Conservation (phyloP, 1,140 invertebrate species). For the Pinna nobilis region DNA sequence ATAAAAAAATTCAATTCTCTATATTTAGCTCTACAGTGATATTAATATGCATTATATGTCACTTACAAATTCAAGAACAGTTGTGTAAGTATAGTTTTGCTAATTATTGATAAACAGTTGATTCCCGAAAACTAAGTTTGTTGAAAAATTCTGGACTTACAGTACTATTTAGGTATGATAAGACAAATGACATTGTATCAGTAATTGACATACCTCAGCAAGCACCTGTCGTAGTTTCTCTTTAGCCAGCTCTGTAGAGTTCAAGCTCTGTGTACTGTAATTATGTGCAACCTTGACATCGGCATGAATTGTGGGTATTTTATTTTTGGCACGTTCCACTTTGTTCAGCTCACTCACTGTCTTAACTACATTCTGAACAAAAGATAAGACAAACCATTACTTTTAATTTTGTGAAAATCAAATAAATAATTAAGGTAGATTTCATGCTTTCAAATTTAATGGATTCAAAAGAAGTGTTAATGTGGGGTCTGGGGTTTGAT, state of each 20-base stretch:
- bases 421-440: neutral
- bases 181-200: neutral
- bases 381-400: neutral
- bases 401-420: neutral
- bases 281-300: conserved; percentile 66
- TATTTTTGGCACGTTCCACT: conserved; percentile 48
- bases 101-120: no score
- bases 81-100: no score
- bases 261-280: conserved; percentile 71
- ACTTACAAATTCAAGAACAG: no score
- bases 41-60: no score
- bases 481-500: no score
- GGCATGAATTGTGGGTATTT: conserved; percentile 49
- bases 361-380: conserved; percentile 53
- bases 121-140: no score
- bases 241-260: conserved; percentile 71
- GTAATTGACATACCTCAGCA: conserved; percentile 44
- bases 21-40: no score
- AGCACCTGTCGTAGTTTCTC: conserved; percentile 66
- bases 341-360: conserved; percentile 54
- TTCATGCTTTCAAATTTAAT: no score
- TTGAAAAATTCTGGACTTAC: no score
- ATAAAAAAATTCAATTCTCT: no score
- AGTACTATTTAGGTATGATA: no score
- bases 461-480: no score